Evolutionary conservation across 2,113 vertebrate genomes (phyloP), one percentile per base, ranked within the genome.

Genomic region (Sander lucioperca): DNA sequence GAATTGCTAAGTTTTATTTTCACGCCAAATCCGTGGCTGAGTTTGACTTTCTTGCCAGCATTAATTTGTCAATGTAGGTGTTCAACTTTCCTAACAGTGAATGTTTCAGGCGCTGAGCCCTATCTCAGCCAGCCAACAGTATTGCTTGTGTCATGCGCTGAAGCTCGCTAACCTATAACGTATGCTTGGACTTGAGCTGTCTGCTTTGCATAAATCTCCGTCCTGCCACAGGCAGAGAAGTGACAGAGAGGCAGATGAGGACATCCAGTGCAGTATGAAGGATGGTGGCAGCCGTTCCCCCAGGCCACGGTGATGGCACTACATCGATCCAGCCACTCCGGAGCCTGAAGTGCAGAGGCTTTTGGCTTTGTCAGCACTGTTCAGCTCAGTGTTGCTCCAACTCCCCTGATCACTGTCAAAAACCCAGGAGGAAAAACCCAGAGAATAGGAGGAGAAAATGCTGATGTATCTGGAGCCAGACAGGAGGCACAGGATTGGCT

Each of bases 351-450:
- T 89, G 87, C 80, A 88, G 54, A 80, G 74, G 73, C 79, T 91
- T 94, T 92, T 91, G 82, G 91, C 94, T 92, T 92, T 80, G 91
- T 94, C 94, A 94, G 93, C 93, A 91, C 79, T 86, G 87, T 88
- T 93, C 82, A 80, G 85, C 87, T 88, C 92, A 86, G 88, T 83
- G 30, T 53, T 47, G 56, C 84, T 86, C 81, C 83, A 85, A 85
- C 85, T 82, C 83, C 82, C 83, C 86, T 80, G 88, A 83, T 88
- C 80, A 25, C 88, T 88, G 86, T 94, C 89, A 89, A 68, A 88
- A 86, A 87, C 77, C 86, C 84, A 21, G 51, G 86, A 88, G 67
- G 88, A 76, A 82, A 75, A 70, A 30, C 33, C 27, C 58, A 10
- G 65, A 63, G 73, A 76, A 72, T 2, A 82, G 89, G 33, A 66